These are phyloP conservation scores for Diplodus puntazzo DNA, from an alignment of 2,797 vertebrate genomes.

Conservation along the genomic window DNA sequence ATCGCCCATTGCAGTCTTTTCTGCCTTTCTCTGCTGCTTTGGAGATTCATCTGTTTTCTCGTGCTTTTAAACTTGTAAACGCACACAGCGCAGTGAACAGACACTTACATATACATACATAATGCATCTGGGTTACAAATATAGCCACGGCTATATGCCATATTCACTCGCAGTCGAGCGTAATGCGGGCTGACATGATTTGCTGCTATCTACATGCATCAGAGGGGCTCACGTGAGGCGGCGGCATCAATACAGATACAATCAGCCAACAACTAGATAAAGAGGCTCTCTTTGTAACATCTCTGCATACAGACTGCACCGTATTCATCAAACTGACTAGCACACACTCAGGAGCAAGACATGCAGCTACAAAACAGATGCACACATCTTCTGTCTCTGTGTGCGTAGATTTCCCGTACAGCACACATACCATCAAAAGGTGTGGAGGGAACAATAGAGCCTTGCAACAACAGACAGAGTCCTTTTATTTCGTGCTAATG, in stretches of 20 bases:
- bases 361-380: constrained; percentile 4
- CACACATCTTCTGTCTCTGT: not conserved
- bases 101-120: constrained; percentile 22
- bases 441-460: not conserved
- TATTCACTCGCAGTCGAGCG: constrained; percentile 24
- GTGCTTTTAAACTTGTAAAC: constrained; percentile 14
- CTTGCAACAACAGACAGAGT: constrained; percentile 55
- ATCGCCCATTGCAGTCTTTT: constrained; percentile 8
- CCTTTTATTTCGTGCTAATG: constrained; percentile 64
- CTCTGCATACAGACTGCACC: constrained; percentile 8
- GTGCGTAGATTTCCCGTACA: not conserved
- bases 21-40: not conserved
- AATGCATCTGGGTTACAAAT: constrained; percentile 46
- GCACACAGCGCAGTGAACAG: not conserved
- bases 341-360: constrained; percentile 2
- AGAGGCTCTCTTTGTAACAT: constrained; percentile 26
- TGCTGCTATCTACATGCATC: constrained; percentile 37
- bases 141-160: constrained; percentile 25
- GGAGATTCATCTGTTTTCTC: constrained; percentile 27
- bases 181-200: constrained; percentile 53
- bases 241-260: constrained; percentile 56
- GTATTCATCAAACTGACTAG: not conserved
- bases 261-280: constrained; percentile 34
- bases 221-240: constrained; percentile 24
- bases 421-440: no score